Evolutionary conservation across 2,888 invertebrate species (phyloP), one percentile per base, ranked within the genome.

Genomic region (Tetragnatha montana): DNA sequence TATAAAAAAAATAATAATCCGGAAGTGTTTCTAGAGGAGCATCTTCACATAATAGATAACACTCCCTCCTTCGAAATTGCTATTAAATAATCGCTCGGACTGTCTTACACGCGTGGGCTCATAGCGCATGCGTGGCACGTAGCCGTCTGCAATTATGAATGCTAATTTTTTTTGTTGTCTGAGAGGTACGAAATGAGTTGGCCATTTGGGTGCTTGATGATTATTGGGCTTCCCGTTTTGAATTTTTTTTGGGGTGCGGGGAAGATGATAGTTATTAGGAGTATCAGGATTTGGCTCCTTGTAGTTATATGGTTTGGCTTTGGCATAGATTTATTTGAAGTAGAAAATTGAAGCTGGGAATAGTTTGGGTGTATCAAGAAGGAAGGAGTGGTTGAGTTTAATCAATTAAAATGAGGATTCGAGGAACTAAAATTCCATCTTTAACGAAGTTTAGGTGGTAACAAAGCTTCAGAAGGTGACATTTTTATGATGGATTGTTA

Each of bases 1-100:
- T 17, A 75, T 14, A 75, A 47, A 17, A 49, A 47, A 7, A 49
- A 35, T 47, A 73, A 21, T 21, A 21, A 73, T 10, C 75, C 75
- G 75, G 75, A 75, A 75, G 75, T n/a, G 49, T 35, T 49, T 75
- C 47, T 49, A 22, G 35, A 6, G 75, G n/a, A 8, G 47, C 75
- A 75, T 75, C 75, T 75, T 75, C 75, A 49, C 10, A 75, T 75
- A 75, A 75, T 75, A 75, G 75, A 75, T 47, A 49, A 75, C 75
- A 75, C 75, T 75, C 75, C 75, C 75, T n/a, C 14, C 49, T 75
- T 19, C 75, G 14, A 75, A 75, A 75, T 75, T 49, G 49, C 49
- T 8, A 35, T 75, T 47, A 49, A 75, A 35, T 35, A 35, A n/a
- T 49, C n/a, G 49, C n/a, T 35, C 14, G 14, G 14, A 8, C 17